These are phyloP conservation scores for Melanocharis versteri DNA, from an alignment of 2,113 vertebrate species.

Conservation along the genomic window DNA sequence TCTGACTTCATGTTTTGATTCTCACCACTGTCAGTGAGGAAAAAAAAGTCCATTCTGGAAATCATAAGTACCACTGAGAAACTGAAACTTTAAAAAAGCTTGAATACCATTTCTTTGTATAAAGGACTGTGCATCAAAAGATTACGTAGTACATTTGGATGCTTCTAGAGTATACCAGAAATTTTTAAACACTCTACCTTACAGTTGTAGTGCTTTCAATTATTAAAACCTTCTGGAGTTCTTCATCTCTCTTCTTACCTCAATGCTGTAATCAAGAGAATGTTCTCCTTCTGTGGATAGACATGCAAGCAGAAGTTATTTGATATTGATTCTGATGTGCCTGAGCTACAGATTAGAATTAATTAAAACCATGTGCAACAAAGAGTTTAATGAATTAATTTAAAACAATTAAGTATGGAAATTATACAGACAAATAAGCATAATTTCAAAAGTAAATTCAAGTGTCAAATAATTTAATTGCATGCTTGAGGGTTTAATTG, in stretches of 20 bases:
- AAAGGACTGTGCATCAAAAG: not conserved
- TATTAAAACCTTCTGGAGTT: not conserved
- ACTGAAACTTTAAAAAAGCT: not conserved
- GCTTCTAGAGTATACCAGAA: not conserved
- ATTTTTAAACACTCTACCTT: not conserved
- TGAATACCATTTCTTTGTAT: not conserved
- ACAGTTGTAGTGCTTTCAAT: not conserved
- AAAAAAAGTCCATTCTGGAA: not conserved
- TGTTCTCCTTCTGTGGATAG: not conserved
- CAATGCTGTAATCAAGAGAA: not conserved
- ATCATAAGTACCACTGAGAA: not conserved
- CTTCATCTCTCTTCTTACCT: not conserved
- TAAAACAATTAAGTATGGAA: constrained; percentile 14
- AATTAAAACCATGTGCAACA: not conserved
- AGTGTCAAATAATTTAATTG: constrained; percentile 28
- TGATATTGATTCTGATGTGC: not conserved
- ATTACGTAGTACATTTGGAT: not conserved
- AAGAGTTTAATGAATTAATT: constrained; percentile 6
- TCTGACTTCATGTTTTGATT: not conserved
- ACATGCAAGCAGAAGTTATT: not conserved
- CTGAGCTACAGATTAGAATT: not conserved
- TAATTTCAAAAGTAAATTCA: constrained; percentile 6
- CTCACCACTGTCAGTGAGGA: not conserved
- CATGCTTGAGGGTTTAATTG: not conserved
- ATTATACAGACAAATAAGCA: not conserved